These are phyloP conservation scores for Caenorhabditis macrosperma DNA, from an alignment of 2,888 invertebrate species.

Conservation along the genomic window DNA sequence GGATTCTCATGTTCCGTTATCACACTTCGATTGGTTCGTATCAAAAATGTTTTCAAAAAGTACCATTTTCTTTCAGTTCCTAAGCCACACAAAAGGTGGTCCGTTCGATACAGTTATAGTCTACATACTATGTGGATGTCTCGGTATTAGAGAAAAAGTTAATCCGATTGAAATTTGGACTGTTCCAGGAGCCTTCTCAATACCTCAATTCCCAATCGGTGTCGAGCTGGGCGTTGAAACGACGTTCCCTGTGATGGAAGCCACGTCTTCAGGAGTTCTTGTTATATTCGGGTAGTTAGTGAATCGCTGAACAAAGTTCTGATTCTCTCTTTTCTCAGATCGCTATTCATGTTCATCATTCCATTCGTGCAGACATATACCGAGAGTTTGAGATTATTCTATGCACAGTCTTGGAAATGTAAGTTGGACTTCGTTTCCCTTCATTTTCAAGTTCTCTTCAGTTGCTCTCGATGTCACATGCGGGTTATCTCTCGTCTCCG, in stretches of 20 bases:
- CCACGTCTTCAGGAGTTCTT: slow-evolving; percentile 76
- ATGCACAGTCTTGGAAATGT: slow-evolving; percentile 58
- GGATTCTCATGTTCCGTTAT: slow-evolving; percentile 53
- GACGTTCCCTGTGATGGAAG: slow-evolving; percentile 78
- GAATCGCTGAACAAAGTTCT: neutral
- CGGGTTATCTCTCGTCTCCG: slow-evolving; percentile 40
- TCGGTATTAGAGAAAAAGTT: no score
- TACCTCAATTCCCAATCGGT: slow-evolving; percentile 68
- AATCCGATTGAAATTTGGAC: no score
- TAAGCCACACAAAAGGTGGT: neutral
- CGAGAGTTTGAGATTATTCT: slow-evolving; percentile 30
- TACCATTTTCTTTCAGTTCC: slow-evolving; percentile 26
- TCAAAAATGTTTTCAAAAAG: no score
- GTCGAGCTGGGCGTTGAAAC: slow-evolving; percentile 77
- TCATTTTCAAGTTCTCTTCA: slow-evolving; percentile 15
- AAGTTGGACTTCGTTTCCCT: neutral
- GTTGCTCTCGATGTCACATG: slow-evolving; percentile 68
- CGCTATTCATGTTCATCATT: slow-evolving; percentile 62
- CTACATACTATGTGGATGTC: slow-evolving; percentile 42
- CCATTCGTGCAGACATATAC: slow-evolving; percentile 40
- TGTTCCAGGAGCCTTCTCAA: slow-evolving; percentile 65
- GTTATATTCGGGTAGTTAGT: slow-evolving; percentile 76
- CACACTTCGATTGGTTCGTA: slow-evolving; percentile 43
- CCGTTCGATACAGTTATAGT: slow-evolving; percentile 25
- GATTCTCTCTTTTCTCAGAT: slow-evolving; percentile 2